Conservation (phyloP, 2,113 vertebrate species). For the Caranx melampygus region DNA sequence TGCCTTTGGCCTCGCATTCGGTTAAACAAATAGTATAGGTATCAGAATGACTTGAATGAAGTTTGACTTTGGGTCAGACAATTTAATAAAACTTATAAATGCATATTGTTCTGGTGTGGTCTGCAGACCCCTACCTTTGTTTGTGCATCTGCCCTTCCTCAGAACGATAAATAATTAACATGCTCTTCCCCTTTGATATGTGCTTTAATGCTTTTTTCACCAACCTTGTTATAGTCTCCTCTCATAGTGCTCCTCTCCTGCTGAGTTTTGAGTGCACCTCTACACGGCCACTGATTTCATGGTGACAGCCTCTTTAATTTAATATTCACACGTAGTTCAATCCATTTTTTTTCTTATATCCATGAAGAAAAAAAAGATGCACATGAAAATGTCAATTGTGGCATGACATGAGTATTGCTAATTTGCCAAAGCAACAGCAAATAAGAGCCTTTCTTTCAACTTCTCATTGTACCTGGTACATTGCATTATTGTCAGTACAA, state of each 20-base stretch:
- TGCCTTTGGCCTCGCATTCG: conserved; percentile 28
- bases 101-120: not conserved
- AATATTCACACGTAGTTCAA: conserved; percentile 58
- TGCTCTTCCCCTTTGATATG: conserved; percentile 73
- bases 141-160: conserved; percentile 62
- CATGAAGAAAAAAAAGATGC: conserved; percentile 14
- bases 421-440: conserved; percentile 30
- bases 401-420: not conserved
- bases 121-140: conserved; percentile 68
- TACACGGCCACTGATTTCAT: conserved; percentile 53
- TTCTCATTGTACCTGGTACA: conserved; percentile 12
- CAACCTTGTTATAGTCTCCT: conserved; percentile 61
- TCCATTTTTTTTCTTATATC: conserved; percentile 1
- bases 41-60: not conserved
- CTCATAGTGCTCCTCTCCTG: conserved; percentile 48
- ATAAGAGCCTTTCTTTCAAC: conserved; percentile 8
- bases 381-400: not conserved
- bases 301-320: conserved; percentile 56
- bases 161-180: conserved; percentile 80
- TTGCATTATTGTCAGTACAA: conserved; percentile 36
- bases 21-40: conserved; percentile 18
- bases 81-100: not conserved
- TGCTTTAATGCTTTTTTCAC: conserved; percentile 71
- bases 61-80: conserved; percentile 19
- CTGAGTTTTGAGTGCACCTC: conserved; percentile 64